Evolutionary conservation across 2,888 invertebrate genomes (phyloP), one percentile per base, ranked within the genome.

Genomic region (Apodemia duryi): DNA sequence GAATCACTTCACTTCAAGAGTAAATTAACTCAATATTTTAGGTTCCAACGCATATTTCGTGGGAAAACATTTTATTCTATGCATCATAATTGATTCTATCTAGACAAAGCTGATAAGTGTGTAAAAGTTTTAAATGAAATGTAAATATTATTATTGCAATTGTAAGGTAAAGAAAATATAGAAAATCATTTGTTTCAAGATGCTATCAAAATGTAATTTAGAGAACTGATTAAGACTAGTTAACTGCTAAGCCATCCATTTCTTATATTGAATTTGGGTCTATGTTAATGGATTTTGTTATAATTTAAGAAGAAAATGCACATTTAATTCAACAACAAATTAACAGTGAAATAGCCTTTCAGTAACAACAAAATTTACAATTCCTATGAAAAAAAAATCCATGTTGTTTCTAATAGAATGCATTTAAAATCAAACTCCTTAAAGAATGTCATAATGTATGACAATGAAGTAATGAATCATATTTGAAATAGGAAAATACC

Each of bases 401-500:
- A 49, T 21, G 28, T 29, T 54, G 54, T 54, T 29, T 54, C 29
- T 54, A 28, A 54, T 29, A 54, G 10, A 54, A 29, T 29, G 54
- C 29, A 54, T 54, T 54, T 54, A 54, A 52, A 52, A 5, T 2
- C 21, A 6, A 21, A 54, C 54, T 28, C 28, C 21, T 10, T 54
- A 54, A 54, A 57, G 21, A 57, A 13, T 54, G 28, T 57, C 11
- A 32, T 29, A 13, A 2, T 32, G 1, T 28, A 28, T 6, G 11
- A 11, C 6, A 13, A 57, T 10, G 11, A 54, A 28, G 10, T 28
- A 54, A 54, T 54, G 2, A 29, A 46, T 46, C 46, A 32, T 6
- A 57, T 57, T 57, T 57, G 32, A 57, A 28, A 28, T 54, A 54
- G 54, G 21, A 28, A 54, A 54, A 54, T 13, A 57, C 5, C 57